Conservation (phyloP, 2,888 invertebrate genomes). For the Galeruca laticollis region DNA sequence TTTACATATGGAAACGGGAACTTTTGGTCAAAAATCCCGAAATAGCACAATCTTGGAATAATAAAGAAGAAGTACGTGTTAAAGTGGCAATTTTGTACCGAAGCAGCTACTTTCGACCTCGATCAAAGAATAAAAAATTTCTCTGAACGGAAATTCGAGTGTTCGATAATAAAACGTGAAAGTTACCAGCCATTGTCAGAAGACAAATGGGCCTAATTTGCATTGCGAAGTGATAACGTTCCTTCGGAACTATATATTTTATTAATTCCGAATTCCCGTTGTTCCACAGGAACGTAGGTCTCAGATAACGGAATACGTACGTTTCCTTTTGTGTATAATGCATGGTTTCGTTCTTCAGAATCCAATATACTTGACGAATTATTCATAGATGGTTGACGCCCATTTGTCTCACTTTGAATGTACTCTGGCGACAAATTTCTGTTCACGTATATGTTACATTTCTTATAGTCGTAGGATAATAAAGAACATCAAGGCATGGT, state of each 20-base stretch:
- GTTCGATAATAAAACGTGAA: conserved; percentile 27
- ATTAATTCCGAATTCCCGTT: conserved; percentile 28
- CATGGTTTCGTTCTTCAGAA: no score
- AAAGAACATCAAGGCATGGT: no score
- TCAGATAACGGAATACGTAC: conserved; percentile 3
- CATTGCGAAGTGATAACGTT: conserved; percentile 36
- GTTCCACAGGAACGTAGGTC: not conserved
- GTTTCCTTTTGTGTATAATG: not conserved
- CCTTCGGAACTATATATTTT: conserved; percentile 26
- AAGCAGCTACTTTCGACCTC: conserved; percentile 9
- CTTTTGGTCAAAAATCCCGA: conserved; percentile 9
- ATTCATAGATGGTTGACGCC: no score
- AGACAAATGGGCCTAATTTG: conserved; percentile 39
- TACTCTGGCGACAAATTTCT: no score
- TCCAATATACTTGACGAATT: no score
- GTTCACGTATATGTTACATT: no score
- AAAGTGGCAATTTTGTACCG: conserved; percentile 26
- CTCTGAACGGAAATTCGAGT: conserved; percentile 18
- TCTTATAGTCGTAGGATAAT: no score
- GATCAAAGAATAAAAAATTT: conserved; percentile 26
- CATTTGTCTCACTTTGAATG: no score
- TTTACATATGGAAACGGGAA: not conserved
- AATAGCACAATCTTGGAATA: conserved; percentile 18
- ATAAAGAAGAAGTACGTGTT: conserved; percentile 11
- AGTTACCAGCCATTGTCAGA: conserved; percentile 35